Base-by-base conservation (phyloP, 2,888 invertebrate genomes). In the Alloscopus bannaensis region DNA sequence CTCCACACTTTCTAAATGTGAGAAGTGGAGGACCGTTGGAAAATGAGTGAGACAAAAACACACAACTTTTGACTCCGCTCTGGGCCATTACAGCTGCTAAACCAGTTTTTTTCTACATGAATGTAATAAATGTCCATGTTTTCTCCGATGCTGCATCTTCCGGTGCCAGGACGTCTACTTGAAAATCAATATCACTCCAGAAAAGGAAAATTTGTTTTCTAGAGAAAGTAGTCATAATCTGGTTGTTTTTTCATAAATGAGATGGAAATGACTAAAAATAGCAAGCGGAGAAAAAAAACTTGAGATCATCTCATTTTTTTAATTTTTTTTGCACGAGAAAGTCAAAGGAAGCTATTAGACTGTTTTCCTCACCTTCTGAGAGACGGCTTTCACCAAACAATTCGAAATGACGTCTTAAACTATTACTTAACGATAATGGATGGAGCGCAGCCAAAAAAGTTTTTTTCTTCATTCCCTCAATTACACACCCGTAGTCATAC, bases 151-250 rank as follows among this genome's bases (percentile, higher is more conserved):
- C 52, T 66, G 72, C 62, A 69, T 81, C 78, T 78, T 79, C 65
- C 36, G 81, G 78, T 81, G 81, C 81, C 81, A 81, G 81, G 55
- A 50, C 50, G 81, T 81, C 81, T 78, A 31, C 26, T 55, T 40
- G 45, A 79, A 81, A 81, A 81, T 81, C 81, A 73, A 81, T 81
- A 81, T 65, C 62, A 18, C 24, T 60, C 28, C 26, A 55, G 28
- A 55, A 52, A 50, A 55, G 28, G 24, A 26, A 26, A 1, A 8
- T 26, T 3, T 55, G 6, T 4, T 55, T 11, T 55, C 55, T 55
- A 11, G 2, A 55, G 55, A n/a, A n/a, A n/a, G 55, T 55, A 28
- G 55, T 55, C 55, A 55, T 55, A 55, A 55, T 55, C 13, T 26
- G 26, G 13, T 2, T 55, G 13, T 55, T 22, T 26, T 50, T 50